Conservation (phyloP, 1,140 invertebrate species). For the Tetramorium alpestre region DNA sequence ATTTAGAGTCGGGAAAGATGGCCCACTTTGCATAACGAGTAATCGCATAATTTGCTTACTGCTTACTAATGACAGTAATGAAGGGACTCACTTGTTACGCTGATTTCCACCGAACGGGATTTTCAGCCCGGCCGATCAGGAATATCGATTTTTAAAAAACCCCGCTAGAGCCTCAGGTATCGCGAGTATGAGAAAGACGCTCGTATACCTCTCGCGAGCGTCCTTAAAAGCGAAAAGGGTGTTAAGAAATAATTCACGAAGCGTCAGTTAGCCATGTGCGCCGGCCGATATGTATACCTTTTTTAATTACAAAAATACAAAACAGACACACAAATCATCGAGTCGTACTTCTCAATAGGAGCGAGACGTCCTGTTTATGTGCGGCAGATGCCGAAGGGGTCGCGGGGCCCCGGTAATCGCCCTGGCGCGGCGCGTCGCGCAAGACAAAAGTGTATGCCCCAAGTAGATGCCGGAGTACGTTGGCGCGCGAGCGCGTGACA, state of each 20-base stretch:
- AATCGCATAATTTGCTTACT: conserved; percentile 38
- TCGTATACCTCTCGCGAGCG: background rate
- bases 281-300: background rate
- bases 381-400: background rate
- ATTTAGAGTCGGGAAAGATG: conserved; percentile 43
- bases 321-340: background rate
- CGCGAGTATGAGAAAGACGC: background rate
- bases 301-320: conserved; percentile 4
- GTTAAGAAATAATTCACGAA: background rate
- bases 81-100: background rate
- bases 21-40: conserved; percentile 47
- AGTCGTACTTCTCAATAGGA: background rate
- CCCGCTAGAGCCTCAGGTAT: background rate
- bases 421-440: background rate
- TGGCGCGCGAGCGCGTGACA: conserved; percentile 66
- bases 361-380: conserved; percentile 3
- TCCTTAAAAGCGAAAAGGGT: background rate
- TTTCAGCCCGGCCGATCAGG: background rate
- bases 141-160: conserved; percentile 7
- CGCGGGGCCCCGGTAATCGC: background rate
- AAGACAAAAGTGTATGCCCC: conserved; percentile 19
- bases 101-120: background rate
- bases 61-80: conserved; percentile 40
- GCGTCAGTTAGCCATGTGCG: background rate
- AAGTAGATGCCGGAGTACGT: background rate